Base-by-base conservation (phyloP, 2,888 invertebrate genomes). In the Thereva unica region DNA sequence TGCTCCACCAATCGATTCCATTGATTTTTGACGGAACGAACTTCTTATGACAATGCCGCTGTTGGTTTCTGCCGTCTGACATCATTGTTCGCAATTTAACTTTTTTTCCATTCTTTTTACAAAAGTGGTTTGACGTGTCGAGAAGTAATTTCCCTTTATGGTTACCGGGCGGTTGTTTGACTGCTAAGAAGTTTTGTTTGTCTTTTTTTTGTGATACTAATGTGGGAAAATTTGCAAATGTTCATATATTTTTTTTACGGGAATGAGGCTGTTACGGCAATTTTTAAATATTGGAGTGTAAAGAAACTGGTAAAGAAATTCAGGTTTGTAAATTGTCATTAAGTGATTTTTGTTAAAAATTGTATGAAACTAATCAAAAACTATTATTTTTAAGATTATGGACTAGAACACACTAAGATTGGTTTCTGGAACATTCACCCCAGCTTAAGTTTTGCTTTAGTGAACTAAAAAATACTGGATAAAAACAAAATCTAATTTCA, bases 1-100 rank as follows among this genome's bases (percentile, higher is more conserved):
- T 64, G 12, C 40, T 34, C 41, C 35, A 8, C 52, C 52, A 63
- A 63, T 63, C 63, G 52, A 63, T 64, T 64, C 23, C 64, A 64
- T 64, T 64, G 64, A 64, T 64, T 64, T 44, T 41, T 53, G 50
- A n/a, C 41, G 41, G 42, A 63, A 50, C 9, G 4, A 42, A 8
- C 8, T 42, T 42, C 9, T 8, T 47, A 12, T 2, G 23, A 23
- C 23, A 23, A 23, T 23, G 23, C 23, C 23, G 42, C 57, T 59
- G 45, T 9, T 59, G 10, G 7, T 44, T 34, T 35, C 35, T 38
- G 45, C 47, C 44, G 42, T 56, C 41, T 61, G 41, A 50, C 41
- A 50, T 50, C 23, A 5, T 47, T 44, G 35, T 53, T 37, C 53
- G n/a, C 5, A 41, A 37, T 38, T 53, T 64, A 12, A 44, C 35